Base-by-base conservation (phyloP, 64 coral and sea anemone species). In the Astreopora myriophthalma region DNA sequence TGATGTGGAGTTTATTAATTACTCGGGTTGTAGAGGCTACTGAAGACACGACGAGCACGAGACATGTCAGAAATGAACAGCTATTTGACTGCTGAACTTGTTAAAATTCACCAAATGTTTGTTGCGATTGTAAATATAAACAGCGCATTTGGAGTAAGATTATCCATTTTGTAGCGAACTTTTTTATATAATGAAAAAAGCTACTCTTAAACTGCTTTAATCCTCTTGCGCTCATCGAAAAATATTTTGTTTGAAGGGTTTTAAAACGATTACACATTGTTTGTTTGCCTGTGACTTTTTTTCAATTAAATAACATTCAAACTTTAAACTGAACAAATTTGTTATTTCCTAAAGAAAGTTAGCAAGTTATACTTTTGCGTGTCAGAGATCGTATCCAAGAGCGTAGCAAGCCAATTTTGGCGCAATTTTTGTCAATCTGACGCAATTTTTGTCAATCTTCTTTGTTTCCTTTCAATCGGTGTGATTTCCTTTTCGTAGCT, bases 401-500 rank as follows among this genome's bases (percentile, higher is more conserved):
- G n/a, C n/a, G n/a, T n/a, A n/a, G n/a, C n/a, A n/a, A n/a, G n/a
- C n/a, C n/a, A n/a, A 13, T 55, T 55, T 19, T 55, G 51, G 17
- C 51, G 51, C 51, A 55, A 55, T 19, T 14, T 34, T 71, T 25
- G 24, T 68, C 16, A 7, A n/a, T n/a, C 1, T 66, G 24, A 66
- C 24, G 24, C n/a, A 66, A 26, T 24, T 66, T 66, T 1, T 66
- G 2, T 66, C 22, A 27, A 3, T 66, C 35, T 11, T 63, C 22
- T 20, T 55, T 55, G 20, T 24, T 65, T 65, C 12, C 31, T 14
- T 35, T 33, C 10, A 1, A 7, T 60, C 22, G 13, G 33, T 64
- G 16, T 34, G 17, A n/a, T 83, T 83, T 83, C 79, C 34, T 83
- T 83, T 64, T 64, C 8, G 51, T 83, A 16, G 31, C 7, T 64